A percentile compares a stretch with the other conserved stretches of the same genome.
phyloP scores from a whole-genome alignment of 2,113 vertebrate genomes.

The Excalfactoria chinensis region DNA sequence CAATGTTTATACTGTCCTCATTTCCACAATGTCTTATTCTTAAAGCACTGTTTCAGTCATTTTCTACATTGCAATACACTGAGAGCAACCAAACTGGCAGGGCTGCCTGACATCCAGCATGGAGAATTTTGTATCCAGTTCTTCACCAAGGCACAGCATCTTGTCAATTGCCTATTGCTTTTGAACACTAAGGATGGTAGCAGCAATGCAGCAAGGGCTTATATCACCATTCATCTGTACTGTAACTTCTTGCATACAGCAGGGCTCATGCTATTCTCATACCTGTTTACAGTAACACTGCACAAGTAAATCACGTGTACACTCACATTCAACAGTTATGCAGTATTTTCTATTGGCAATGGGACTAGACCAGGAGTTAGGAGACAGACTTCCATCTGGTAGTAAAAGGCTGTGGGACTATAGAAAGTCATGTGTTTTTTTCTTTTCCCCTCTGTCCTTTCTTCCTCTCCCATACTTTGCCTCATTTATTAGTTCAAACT shows the following conservation, averaged over 20 bases:
- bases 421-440: background rate
- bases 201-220: background rate
- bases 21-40: background rate
- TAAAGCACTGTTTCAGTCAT: background rate
- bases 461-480: background rate
- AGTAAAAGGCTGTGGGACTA: background rate
- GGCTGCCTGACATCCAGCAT: background rate
- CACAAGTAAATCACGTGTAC: background rate
- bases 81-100: background rate
- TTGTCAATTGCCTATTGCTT: background rate
- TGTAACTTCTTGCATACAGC: fast-evolving
- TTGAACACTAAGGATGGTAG: background rate
- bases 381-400: slow-evolving; percentile 24
- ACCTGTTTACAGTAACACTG: background rate
- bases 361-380: background rate
- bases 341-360: background rate
- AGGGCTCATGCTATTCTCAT: background rate
- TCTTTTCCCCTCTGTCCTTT: background rate
- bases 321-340: background rate
- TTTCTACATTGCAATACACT: background rate
- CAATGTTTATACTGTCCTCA: background rate
- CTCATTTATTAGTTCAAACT: slow-evolving; percentile 22
- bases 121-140: background rate
- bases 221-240: fast-evolving
- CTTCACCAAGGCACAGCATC: fast-evolving